These are phyloP conservation scores for Chrysopilus asiliformis DNA, from an alignment of 2,888 invertebrate genomes.

Conservation along the genomic window DNA sequence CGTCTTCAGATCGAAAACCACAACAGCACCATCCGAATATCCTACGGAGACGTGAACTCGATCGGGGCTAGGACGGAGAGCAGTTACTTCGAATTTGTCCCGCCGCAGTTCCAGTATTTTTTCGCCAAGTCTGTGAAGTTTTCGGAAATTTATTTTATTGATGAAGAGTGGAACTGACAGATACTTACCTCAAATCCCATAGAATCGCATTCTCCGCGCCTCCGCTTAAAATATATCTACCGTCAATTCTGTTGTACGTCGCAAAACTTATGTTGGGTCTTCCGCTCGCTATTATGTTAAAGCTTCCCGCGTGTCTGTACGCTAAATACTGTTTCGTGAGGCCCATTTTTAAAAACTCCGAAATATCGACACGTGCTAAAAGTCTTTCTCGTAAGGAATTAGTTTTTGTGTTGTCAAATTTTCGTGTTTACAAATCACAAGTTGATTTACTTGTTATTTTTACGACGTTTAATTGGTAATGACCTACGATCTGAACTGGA, in stretches of 20 bases:
- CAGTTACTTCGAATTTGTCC: constrained; percentile 67
- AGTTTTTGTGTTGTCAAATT: no score
- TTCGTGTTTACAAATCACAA: no score
- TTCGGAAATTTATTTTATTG: background rate
- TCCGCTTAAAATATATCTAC: constrained; percentile 78
- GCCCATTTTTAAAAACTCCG: constrained; percentile 46
- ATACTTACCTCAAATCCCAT: constrained; percentile 82
- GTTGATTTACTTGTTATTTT: no score
- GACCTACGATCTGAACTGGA: no score
- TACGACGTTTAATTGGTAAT: no score
- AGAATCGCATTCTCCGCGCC: constrained; percentile 87
- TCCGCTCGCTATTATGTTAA: constrained; percentile 73
- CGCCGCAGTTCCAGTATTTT: constrained; percentile 67
- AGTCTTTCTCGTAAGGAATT: no score
- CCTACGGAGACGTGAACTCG: constrained; percentile 77
- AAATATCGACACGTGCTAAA: no score
- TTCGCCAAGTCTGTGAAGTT: constrained; percentile 29
- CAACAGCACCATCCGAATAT: constrained; percentile 77
- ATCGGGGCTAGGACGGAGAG: constrained; percentile 60
- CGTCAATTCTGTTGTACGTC: constrained; percentile 59
- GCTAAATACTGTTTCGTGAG: constrained; percentile 90
- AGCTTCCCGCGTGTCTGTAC: constrained; percentile 68
- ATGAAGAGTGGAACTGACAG: constrained; percentile 1
- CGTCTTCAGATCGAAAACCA: constrained; percentile 64
- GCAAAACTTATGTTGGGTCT: constrained; percentile 72